These are phyloP conservation scores for Orthonyx spaldingii DNA, from an alignment of 2,113 vertebrate species.

Conservation along the genomic window DNA sequence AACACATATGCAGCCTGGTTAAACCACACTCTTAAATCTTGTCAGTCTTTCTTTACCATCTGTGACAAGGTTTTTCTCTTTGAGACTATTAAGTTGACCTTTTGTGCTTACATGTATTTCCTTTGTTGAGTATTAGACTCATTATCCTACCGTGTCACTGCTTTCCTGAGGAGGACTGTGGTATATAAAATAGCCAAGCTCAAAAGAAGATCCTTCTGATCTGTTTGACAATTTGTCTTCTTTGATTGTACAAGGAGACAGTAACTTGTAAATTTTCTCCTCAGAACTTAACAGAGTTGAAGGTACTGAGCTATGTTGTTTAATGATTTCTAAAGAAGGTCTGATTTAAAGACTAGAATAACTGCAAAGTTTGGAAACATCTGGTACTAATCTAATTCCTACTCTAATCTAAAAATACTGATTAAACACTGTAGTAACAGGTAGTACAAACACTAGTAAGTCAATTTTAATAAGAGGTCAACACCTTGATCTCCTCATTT, in stretches of 20 bases:
- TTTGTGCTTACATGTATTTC: constrained; percentile 20
- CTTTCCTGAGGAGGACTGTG: background rate
- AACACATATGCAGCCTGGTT: constrained; percentile 18
- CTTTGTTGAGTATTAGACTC: constrained; percentile 16
- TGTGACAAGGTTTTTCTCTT: constrained; percentile 37
- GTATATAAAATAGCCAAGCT: background rate
- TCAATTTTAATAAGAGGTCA: constrained; percentile 59
- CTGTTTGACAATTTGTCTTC: background rate
- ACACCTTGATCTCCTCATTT: constrained; percentile 40
- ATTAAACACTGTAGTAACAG: constrained; percentile 54
- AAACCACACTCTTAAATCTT: constrained; percentile 41
- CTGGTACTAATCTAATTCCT: constrained; percentile 51
- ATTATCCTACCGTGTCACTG: background rate
- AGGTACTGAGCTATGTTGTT: background rate
- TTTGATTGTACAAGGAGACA: background rate
- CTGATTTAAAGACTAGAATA: background rate
- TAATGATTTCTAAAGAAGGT: background rate
- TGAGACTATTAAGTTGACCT: constrained; percentile 1
- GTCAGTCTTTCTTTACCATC: constrained; percentile 5
- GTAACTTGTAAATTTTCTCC: background rate
- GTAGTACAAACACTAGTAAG: constrained; percentile 58
- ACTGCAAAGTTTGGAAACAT: constrained; percentile 46
- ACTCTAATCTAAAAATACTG: background rate
- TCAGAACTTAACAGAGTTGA: background rate
- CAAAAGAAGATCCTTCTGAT: constrained; percentile 11